Evolutionary conservation across 2,888 invertebrate species (phyloP).

Genomic region (Parascotia fuliginaria): DNA sequence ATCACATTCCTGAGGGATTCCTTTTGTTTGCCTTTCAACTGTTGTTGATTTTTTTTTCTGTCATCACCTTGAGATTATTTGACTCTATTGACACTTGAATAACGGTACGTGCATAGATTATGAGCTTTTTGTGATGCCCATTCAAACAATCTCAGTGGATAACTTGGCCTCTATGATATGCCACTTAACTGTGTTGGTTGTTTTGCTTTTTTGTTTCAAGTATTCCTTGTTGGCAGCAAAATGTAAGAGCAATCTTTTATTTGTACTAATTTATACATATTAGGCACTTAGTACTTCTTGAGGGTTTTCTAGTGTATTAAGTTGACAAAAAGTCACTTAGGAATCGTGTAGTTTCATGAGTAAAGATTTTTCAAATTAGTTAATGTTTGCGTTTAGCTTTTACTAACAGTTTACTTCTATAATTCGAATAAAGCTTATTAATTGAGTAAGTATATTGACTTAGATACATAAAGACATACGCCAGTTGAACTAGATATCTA

Average conservation of each 20-base stretch:
- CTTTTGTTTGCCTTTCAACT: slow-evolving; percentile 81
- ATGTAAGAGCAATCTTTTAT: neutral
- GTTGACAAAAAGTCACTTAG: too few species aligned
- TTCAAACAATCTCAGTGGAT: slow-evolving; percentile 36
- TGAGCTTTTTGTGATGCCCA: slow-evolving; percentile 47
- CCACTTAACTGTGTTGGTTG: slow-evolving; percentile 19
- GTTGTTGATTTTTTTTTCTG: slow-evolving; percentile 67
- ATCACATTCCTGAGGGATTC: slow-evolving; percentile 83
- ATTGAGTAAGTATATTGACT: too few species aligned
- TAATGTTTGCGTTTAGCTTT: too few species aligned
- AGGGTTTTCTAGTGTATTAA: too few species aligned
- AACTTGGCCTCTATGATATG: slow-evolving; percentile 18
- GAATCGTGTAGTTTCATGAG: too few species aligned
- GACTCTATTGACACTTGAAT: slow-evolving; percentile 66
- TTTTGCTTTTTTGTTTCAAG: slow-evolving; percentile 13
- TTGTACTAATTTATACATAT: too few species aligned
- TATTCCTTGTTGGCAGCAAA: neutral
- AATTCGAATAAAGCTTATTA: too few species aligned
- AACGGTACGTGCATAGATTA: slow-evolving; percentile 59
- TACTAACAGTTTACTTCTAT: too few species aligned
- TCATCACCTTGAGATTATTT: slow-evolving; percentile 65
- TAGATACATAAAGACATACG: too few species aligned
- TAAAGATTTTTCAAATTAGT: too few species aligned
- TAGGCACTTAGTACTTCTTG: too few species aligned
- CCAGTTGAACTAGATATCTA: too few species aligned